Percentiles rank a stretch among this genome's conserved stretches.
These are phyloP conservation scores for Cydia splendana DNA, from an alignment of 1,140 invertebrate species.

Conservation along the genomic window DNA sequence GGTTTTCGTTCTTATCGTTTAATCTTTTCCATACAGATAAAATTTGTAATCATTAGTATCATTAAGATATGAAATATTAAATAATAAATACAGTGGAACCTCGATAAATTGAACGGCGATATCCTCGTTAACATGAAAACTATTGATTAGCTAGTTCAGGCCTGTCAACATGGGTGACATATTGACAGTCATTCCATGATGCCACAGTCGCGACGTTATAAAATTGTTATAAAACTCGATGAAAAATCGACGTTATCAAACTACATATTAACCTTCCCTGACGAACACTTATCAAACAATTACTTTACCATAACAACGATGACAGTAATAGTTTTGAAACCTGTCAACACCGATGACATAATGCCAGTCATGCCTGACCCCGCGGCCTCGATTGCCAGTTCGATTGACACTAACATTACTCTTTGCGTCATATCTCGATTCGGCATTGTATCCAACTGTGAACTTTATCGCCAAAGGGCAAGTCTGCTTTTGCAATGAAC, in stretches of 20 bases:
- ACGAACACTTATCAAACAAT: too few species aligned
- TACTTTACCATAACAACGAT: too few species aligned
- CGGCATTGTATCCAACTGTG: not conserved
- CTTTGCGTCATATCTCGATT: not conserved
- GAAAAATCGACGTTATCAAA: too few species aligned
- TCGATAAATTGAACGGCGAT: too few species aligned
- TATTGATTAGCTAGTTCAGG: too few species aligned
- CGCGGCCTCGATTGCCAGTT: constrained; percentile 9
- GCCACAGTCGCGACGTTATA: too few species aligned
- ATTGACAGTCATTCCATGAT: too few species aligned
- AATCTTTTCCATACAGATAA: not conserved
- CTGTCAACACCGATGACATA: constrained; percentile 24
- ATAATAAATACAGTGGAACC: too few species aligned
- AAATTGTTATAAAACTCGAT: too few species aligned
- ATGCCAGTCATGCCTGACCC: constrained; percentile 15
- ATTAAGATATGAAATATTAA: not conserved
- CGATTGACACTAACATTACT: not conserved
- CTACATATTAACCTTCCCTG: too few species aligned
- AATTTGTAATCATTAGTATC: not conserved
- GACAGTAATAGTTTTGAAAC: not conserved
- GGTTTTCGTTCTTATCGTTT: not conserved
- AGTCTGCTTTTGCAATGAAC: not conserved
- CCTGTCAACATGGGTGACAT: too few species aligned
- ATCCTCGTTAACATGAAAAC: too few species aligned
- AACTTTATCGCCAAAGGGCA: not conserved